A percentile compares a stretch with the other conserved stretches of the same genome.
These are phyloP conservation scores for Leucophora obtusa DNA, from an alignment of 2,888 invertebrate species.

Conservation along the genomic window DNA sequence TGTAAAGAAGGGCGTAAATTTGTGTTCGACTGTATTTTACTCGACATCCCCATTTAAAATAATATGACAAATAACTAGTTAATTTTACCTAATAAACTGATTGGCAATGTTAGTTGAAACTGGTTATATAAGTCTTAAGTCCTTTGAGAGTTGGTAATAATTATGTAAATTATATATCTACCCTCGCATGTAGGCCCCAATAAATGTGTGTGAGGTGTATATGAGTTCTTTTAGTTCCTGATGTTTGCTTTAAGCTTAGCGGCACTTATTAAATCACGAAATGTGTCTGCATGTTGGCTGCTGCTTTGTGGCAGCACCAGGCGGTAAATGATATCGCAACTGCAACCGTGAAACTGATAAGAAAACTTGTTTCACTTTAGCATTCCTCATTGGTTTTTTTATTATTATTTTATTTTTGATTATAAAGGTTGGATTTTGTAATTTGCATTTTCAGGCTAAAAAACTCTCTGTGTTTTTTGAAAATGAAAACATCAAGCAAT, in stretches of 20 bases:
- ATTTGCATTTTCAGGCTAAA: slow-evolving; percentile 41
- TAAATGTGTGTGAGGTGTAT: slow-evolving; percentile 23
- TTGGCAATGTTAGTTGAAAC: too few species aligned
- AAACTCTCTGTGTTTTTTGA: slow-evolving; percentile 20
- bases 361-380: slow-evolving; percentile 56
- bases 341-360: slow-evolving; percentile 68
- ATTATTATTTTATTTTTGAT: slow-evolving; percentile 25
- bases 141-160: not conserved
- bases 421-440: slow-evolving; percentile 46
- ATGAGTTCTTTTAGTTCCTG: slow-evolving; percentile 33
- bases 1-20: too few species aligned
- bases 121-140: too few species aligned
- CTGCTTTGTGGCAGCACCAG: slow-evolving; percentile 45
- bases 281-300: slow-evolving; percentile 49
- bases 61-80: too few species aligned
- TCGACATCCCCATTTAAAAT: too few species aligned
- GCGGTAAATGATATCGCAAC: slow-evolving; percentile 63
- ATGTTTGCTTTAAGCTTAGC: slow-evolving; percentile 53
- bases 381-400: slow-evolving; percentile 27
- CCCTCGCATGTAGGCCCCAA: not conserved
- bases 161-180: not conserved
- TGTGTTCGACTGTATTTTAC: too few species aligned
- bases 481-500: slow-evolving; percentile 42
- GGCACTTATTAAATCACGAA: slow-evolving; percentile 55
- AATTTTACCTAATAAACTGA: too few species aligned